Percentiles rank a stretch among this genome's conserved stretches.
Evolutionary conservation across 2,888 invertebrate genomes (phyloP).

Genomic region (Lithophane socia): DNA sequence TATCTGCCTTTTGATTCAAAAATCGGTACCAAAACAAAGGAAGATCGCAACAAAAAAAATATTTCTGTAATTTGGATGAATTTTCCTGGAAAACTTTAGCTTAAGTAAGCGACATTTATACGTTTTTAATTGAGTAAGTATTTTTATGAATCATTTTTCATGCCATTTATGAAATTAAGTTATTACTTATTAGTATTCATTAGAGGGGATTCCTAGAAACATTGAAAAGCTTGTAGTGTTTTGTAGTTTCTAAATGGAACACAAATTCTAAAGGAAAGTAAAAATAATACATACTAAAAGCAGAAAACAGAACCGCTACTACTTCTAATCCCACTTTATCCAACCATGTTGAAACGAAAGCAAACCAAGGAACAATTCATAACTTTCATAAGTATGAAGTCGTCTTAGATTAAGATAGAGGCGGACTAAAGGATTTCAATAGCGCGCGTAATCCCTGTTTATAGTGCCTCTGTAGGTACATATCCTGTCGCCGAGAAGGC

Average conservation of each 20-base stretch:
- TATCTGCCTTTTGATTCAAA: not conserved
- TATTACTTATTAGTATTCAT: too few species aligned
- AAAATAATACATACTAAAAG: not conserved
- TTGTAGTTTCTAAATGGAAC: too few species aligned
- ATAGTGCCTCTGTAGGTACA: slow-evolving; percentile 68
- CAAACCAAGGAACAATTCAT: slow-evolving; percentile 53
- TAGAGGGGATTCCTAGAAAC: too few species aligned
- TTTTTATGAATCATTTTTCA: too few species aligned
- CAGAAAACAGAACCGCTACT: slow-evolving; percentile 10
- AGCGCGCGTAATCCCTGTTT: slow-evolving; percentile 75
- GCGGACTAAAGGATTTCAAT: slow-evolving; percentile 67
- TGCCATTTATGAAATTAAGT: too few species aligned
- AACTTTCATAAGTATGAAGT: slow-evolving; percentile 63
- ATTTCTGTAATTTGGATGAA: not conserved
- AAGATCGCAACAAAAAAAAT: not conserved
- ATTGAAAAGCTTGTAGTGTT: too few species aligned
- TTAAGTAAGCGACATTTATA: too few species aligned
- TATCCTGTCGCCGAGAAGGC: slow-evolving; percentile 80
- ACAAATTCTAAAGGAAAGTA: too few species aligned
- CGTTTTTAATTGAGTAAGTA: too few species aligned
- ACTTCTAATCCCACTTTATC: not conserved
- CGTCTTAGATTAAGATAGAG: slow-evolving; percentile 67
- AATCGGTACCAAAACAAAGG: too few species aligned
- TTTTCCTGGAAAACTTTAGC: not conserved
- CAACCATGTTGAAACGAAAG: slow-evolving; percentile 44